Evolutionary conservation across 2,113 vertebrate genomes (phyloP).

Genomic region (Podiceps cristatus): DNA sequence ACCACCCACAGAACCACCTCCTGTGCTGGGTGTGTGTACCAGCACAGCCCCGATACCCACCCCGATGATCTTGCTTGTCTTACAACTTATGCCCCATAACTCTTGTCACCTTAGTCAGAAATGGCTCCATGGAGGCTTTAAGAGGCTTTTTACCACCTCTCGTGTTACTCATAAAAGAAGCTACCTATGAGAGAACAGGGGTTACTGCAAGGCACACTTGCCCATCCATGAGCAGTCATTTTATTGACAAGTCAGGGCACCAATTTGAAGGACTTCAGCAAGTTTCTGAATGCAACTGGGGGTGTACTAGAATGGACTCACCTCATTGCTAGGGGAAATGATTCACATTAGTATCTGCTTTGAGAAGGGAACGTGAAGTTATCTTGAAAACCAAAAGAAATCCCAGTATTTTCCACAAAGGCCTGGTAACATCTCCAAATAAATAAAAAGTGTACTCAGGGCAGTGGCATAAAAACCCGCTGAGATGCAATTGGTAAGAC

Average conservation of each 20-base stretch:
- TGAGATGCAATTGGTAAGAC: not conserved
- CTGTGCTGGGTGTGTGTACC: fast-evolving
- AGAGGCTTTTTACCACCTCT: not conserved
- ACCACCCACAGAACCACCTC: not conserved
- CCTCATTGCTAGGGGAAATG: not conserved
- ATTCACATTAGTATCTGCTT: not conserved
- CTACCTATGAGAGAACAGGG: not conserved
- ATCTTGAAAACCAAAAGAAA: not conserved
- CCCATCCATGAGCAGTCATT: not conserved
- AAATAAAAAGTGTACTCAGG: not conserved
- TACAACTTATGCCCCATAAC: not conserved
- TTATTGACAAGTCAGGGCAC: not conserved
- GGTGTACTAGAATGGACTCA: not conserved
- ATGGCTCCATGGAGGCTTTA: not conserved
- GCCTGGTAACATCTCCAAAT: not conserved
- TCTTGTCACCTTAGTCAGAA: not conserved
- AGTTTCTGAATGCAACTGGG: not conserved
- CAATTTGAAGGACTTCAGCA: not conserved
- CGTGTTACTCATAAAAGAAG: not conserved
- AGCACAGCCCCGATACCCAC: not conserved
- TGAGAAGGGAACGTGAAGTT: not conserved
- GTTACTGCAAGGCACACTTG: not conserved
- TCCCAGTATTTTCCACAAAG: not conserved
- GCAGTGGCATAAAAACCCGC: not conserved
- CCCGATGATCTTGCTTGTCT: not conserved